Conservation (phyloP, 1,140 invertebrate genomes). For the Dendrolimus punctatus region DNA sequence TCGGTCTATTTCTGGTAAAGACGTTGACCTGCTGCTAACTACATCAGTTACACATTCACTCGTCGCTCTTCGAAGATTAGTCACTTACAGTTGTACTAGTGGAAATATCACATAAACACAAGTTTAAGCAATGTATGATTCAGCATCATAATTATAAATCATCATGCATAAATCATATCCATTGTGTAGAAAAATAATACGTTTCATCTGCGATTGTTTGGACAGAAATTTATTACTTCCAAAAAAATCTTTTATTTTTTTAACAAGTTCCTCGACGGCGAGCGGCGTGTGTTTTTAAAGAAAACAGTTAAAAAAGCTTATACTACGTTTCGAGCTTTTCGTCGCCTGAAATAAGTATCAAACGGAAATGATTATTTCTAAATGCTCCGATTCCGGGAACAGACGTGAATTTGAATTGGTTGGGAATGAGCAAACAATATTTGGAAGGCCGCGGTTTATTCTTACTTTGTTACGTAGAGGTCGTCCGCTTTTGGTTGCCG, state of each 20-base stretch:
- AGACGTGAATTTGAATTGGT: constrained; percentile 12
- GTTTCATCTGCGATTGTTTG: constrained; percentile 28
- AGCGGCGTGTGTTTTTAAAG: no score
- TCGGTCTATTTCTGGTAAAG: constrained; percentile 51
- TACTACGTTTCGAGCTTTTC: no score
- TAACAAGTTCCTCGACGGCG: no score
- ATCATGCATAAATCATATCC: constrained; percentile 7
- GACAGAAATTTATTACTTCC: not conserved
- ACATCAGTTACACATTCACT: constrained; percentile 36
- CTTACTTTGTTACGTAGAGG: constrained; percentile 29
- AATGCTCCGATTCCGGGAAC: constrained; percentile 12
- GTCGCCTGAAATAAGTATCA: constrained; percentile 6
- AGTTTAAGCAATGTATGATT: no score
- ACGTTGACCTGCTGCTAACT: constrained; percentile 57
- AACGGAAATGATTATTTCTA: constrained; percentile 10
- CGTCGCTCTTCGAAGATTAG: constrained; percentile 9
- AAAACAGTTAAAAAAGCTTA: no score
- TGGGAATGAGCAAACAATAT: constrained; percentile 14
- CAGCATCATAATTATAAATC: not conserved
- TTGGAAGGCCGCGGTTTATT: constrained; percentile 23
- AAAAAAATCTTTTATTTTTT: no score
- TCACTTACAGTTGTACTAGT: no score
- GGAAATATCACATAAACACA: no score
- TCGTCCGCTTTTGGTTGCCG: constrained; percentile 29
- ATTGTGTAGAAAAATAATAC: constrained; percentile 13